Evolutionary conservation across 2,888 invertebrate genomes (phyloP).

Genomic region (Zonitis immaculata): DNA sequence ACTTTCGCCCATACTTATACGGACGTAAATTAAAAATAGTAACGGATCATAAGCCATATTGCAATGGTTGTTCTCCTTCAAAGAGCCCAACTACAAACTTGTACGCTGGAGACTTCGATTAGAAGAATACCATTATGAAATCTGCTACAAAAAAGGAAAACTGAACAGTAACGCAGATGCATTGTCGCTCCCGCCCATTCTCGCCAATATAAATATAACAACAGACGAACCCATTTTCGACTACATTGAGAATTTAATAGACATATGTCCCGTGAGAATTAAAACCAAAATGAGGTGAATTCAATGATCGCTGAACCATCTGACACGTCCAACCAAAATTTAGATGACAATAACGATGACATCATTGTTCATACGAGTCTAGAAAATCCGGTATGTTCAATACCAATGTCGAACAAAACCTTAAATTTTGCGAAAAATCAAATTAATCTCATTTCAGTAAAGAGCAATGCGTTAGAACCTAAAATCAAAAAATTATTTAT

Average conservation of each 20-base stretch:
- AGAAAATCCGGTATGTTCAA: neutral
- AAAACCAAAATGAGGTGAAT: neutral
- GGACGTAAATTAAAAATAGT: too few relatives aligned
- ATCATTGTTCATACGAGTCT: slow-evolving; percentile 1
- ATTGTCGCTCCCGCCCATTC: neutral
- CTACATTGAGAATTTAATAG: neutral
- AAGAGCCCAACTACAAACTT: too few relatives aligned
- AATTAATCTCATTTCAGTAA: neutral
- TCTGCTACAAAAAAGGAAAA: neutral
- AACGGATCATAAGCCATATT: too few relatives aligned
- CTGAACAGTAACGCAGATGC: neutral
- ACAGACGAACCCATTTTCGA: neutral
- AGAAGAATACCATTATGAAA: neutral
- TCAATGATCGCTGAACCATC: neutral
- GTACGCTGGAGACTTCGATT: too few relatives aligned
- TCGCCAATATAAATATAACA: neutral
- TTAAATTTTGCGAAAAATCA: neutral
- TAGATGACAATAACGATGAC: neutral
- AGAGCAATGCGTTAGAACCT: neutral
- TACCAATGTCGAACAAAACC: neutral
- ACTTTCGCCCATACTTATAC: too few relatives aligned
- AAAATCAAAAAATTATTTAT: neutral
- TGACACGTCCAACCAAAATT: neutral
- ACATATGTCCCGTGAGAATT: neutral
- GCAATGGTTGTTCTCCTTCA: too few relatives aligned